Conservation (phyloP, 2,888 invertebrate genomes). For the Cheilosia grossa region DNA sequence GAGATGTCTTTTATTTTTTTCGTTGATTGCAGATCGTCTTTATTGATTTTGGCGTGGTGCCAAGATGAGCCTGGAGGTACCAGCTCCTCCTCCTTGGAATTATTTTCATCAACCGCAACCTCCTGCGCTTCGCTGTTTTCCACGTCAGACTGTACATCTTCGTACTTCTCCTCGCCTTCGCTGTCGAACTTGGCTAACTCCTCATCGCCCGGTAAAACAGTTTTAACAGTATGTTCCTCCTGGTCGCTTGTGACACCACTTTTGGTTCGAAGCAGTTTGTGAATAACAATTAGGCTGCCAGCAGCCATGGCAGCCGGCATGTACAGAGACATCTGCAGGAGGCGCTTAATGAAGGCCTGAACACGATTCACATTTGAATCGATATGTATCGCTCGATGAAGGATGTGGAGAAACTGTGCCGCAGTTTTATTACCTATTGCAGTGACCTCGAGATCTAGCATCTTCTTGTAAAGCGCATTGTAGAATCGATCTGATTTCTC, state of each 20-base stretch:
- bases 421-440: conserved; percentile 85
- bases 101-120: conserved; percentile 26
- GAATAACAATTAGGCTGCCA: conserved; percentile 88
- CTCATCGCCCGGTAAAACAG: conserved; percentile 71
- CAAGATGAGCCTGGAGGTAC: conserved; percentile 78
- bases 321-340: conserved; percentile 88
- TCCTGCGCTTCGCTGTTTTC: conserved; percentile 64
- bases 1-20: conserved; percentile 82
- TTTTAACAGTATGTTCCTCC: conserved; percentile 55
- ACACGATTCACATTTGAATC: conserved; percentile 90
- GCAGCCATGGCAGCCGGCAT: conserved; percentile 91
- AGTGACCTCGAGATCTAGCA: conserved; percentile 89
- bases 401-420: conserved; percentile 92
- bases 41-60: conserved; percentile 79
- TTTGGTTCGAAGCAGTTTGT: conserved; percentile 85
- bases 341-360: conserved; percentile 93
- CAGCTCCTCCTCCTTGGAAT: conserved; percentile 77
- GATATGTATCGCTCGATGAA: conserved; percentile 92
- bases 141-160: conserved; percentile 77
- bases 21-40: neutral
- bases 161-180: conserved; percentile 81
- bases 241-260: conserved; percentile 83
- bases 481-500: conserved; percentile 87
- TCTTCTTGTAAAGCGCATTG: conserved; percentile 93
- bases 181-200: conserved; percentile 81